Percentiles rank a stretch among this genome's conserved stretches.
Evolutionary conservation across 1,140 invertebrate species (phyloP).

Genomic region (Periplaneta americana): DNA sequence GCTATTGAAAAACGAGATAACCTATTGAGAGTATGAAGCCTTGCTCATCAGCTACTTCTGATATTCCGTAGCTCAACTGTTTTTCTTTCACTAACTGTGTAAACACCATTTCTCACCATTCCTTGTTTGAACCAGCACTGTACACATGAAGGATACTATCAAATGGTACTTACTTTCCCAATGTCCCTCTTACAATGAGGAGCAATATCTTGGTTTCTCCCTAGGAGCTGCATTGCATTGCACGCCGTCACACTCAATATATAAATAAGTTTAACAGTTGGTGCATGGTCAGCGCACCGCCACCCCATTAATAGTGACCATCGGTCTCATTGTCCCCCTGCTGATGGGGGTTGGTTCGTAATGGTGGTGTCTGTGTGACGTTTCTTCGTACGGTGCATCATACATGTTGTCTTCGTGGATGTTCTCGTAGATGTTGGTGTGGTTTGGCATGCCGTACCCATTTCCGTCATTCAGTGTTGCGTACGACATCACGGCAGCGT

Average conservation of each 20-base stretch:
- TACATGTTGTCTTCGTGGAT: constrained; percentile 57
- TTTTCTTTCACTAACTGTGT: too few relatives aligned
- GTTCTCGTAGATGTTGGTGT: constrained; percentile 64
- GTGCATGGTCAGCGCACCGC: constrained; percentile 51
- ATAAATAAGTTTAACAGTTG: neutral
- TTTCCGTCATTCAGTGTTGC: constrained; percentile 67
- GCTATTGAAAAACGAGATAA: too few relatives aligned
- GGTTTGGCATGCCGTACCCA: constrained; percentile 34
- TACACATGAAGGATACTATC: neutral
- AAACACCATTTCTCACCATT: too few relatives aligned
- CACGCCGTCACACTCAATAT: neutral
- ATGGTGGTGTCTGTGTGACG: constrained; percentile 44
- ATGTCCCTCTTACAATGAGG: too few relatives aligned
- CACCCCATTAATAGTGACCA: constrained; percentile 67
- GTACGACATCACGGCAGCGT: constrained; percentile 80
- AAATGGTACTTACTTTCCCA: neutral
- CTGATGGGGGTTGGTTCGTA: constrained; percentile 61
- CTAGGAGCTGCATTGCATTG: neutral
- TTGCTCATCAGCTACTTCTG: too few relatives aligned
- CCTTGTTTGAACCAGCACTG: too few relatives aligned
- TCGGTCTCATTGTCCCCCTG: constrained; percentile 41
- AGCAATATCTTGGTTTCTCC: neutral
- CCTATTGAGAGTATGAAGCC: too few relatives aligned
- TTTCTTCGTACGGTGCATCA: constrained; percentile 52
- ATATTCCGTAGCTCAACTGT: too few relatives aligned